Percentiles rank a stretch among this genome's conserved stretches.
These are phyloP conservation scores for Spodoptera exigua DNA, from an alignment of 2,888 invertebrate genomes.

Conservation along the genomic window DNA sequence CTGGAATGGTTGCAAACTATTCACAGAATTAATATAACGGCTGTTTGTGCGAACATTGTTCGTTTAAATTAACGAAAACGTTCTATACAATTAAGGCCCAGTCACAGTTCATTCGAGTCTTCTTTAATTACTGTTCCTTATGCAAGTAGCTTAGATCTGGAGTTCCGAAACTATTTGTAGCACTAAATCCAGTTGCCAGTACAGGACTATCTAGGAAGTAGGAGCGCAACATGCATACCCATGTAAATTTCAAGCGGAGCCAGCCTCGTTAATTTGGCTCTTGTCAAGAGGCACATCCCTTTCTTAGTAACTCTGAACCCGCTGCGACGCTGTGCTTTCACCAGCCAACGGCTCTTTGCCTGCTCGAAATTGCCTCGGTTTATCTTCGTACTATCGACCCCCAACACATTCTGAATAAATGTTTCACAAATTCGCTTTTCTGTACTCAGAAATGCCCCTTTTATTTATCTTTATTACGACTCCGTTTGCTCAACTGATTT, in stretches of 20 bases:
- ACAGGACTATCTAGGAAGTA: constrained; percentile 77
- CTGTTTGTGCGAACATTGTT: constrained; percentile 42
- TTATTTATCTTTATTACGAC: constrained; percentile 55
- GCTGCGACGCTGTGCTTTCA: constrained; percentile 64
- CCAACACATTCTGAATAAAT: constrained; percentile 63
- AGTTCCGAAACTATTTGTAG: constrained; percentile 82
- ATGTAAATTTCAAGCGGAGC: constrained; percentile 83
- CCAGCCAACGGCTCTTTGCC: constrained; percentile 69
- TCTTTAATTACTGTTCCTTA: constrained; percentile 82
- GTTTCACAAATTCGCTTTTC: constrained; percentile 59
- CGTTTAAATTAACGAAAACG: constrained; percentile 59
- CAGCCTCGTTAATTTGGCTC: constrained; percentile 83
- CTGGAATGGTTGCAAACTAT: constrained; percentile 31
- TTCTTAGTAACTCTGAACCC: constrained; percentile 79
- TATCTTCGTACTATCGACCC: constrained; percentile 74
- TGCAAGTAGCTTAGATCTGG: constrained; percentile 67
- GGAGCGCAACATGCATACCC: constrained; percentile 85
- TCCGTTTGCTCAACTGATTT: constrained; percentile 46
- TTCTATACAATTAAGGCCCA: constrained; percentile 63
- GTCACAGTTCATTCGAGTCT: constrained; percentile 73
- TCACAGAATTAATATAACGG: constrained; percentile 27
- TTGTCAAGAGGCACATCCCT: constrained; percentile 86
- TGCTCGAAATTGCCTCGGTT: constrained; percentile 72
- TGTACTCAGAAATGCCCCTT: constrained; percentile 46
- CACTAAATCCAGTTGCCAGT: constrained; percentile 81